Base-by-base conservation (phyloP, 2,113 vertebrate species). In the Embiotoca jacksoni region DNA sequence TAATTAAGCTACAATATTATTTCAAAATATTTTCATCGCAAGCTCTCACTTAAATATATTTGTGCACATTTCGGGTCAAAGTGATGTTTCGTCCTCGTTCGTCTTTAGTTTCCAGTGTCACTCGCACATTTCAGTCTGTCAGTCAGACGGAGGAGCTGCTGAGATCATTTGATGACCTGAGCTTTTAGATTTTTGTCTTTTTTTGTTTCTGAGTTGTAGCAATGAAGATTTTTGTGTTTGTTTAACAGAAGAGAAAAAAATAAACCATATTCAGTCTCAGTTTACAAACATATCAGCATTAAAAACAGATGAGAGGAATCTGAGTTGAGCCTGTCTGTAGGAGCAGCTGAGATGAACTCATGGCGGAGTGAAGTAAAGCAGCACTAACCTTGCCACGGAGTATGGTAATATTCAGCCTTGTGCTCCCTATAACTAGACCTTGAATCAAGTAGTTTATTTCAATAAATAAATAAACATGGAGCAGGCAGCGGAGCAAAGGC, bases 401-500 rank as follows among this genome's bases (percentile, higher is more conserved):
- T 87, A 90, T 91, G 85, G 57, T 90, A 91, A 92, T 92, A 46
- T 53, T 58, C 47, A 81, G 75, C 82, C 83, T 90, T 88, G 75
- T 72, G 65, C 72, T 76, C 64, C 76, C 60, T 73, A 70, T 86
- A 82, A 88, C 75, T 69, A 88, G 88, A 85, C 88, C 90, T 92
- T 93, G 90, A 90, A 91, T 90, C 82, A 87, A 90, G 70, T 55
- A 66, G 77, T 86, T 91, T 80, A 91, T 93, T 91, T 92, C 78
- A 92, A 92, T 92, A 91, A 92, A 94, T 92, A 88, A 92, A 92
- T 88, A 93, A 93, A 91, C 89, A 92, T 89, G 81, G 52, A 68
- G 63, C n/a, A 63, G 52, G 72, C 77, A 75, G 73, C 56, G 61
- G 69, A 86, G 77, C 72, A 85, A 84, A 77, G 46, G 56, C 85